Conservation (phyloP, 35 echinoderm and acorn worm species). For the Chiridota heheva region DNA sequence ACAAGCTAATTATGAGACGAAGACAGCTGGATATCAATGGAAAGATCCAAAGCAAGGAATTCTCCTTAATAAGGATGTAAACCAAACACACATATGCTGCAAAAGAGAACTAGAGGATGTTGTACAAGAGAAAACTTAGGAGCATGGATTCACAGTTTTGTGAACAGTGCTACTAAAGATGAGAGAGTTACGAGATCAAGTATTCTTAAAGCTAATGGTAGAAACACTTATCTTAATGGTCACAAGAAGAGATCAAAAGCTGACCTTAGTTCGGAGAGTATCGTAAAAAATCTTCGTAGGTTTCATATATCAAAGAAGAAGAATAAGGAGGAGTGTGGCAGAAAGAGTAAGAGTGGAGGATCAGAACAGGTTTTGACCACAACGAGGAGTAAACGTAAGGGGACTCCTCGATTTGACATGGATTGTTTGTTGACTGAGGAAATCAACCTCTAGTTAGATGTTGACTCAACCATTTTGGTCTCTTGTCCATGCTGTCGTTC, state of each 20-base stretch:
- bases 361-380: neutral
- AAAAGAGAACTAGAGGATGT: constrained; percentile 14
- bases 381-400: constrained; percentile 41
- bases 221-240: constrained; percentile 10
- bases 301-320: constrained; percentile 6
- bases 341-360: constrained; percentile 9
- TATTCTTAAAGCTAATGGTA: constrained; percentile 34
- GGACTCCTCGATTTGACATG: constrained; percentile 33
- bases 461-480: too few relatives aligned
- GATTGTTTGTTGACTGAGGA: constrained; percentile 44
- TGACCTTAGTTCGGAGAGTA: too few relatives aligned
- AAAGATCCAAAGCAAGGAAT: too few relatives aligned
- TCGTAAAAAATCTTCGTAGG: too few relatives aligned
- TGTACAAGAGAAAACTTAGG: constrained; percentile 38
- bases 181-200: neutral
- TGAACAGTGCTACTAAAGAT: neutral
- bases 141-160: constrained; percentile 3
- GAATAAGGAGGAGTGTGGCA: constrained; percentile 1
- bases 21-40: too few relatives aligned
- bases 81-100: constrained; percentile 45
- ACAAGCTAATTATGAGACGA: too few relatives aligned
- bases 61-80: too few relatives aligned
- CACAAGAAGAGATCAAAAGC: constrained; percentile 22
- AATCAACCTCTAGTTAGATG: too few relatives aligned
- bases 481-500: too few relatives aligned